These are phyloP conservation scores for Slavum lentiscoides DNA, from an alignment of 2,888 invertebrate genomes.

Conservation along the genomic window DNA sequence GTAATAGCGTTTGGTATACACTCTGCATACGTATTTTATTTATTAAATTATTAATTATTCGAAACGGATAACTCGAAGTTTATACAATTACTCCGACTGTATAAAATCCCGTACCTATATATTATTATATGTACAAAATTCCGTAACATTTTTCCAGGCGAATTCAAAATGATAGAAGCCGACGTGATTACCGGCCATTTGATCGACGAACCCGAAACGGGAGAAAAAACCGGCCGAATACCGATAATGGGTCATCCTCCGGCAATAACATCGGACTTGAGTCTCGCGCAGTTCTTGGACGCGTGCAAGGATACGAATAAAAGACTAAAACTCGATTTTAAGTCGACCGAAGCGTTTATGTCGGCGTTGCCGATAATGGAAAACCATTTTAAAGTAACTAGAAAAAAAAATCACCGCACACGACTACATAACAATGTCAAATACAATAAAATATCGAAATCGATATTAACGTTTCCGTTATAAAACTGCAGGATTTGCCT, in stretches of 20 bases:
- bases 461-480: too few relatives aligned
- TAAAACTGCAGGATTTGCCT: slow-evolving; percentile 7
- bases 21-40: too few relatives aligned
- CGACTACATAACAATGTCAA: too few relatives aligned
- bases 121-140: not conserved
- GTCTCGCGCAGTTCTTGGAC: slow-evolving; percentile 72
- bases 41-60: too few relatives aligned
- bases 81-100: too few relatives aligned
- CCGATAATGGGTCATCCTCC: slow-evolving; percentile 92
- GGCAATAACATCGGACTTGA: slow-evolving; percentile 71
- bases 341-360: slow-evolving; percentile 74
- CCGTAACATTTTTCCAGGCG: slow-evolving; percentile 12
- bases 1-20: too few relatives aligned
- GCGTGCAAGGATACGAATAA: slow-evolving; percentile 66
- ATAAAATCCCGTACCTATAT: too few relatives aligned
- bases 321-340: slow-evolving; percentile 88
- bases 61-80: too few relatives aligned
- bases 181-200: slow-evolving; percentile 38
- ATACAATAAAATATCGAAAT: too few relatives aligned
- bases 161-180: slow-evolving; percentile 47
- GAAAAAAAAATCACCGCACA: too few relatives aligned
- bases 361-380: slow-evolving; percentile 39
- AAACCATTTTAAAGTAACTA: slow-evolving; percentile 34
- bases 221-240: slow-evolving; percentile 60
- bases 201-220: slow-evolving; percentile 55